Evolutionary conservation across 2,113 vertebrate genomes (phyloP).

Genomic region (Cebus imitator): DNA sequence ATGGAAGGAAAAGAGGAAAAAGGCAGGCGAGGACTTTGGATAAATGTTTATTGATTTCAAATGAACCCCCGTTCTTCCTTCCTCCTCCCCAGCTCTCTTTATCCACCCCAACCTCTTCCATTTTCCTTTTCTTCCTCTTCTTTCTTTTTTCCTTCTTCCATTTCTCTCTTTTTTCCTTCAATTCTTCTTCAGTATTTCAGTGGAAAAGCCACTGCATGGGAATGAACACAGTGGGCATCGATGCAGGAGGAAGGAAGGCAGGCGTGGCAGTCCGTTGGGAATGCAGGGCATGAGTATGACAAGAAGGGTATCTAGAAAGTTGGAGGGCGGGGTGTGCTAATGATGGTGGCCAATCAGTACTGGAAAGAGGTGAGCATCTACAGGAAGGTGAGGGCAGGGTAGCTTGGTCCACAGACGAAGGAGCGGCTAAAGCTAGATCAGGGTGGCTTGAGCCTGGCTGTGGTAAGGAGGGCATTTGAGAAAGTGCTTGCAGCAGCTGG

Average conservation of each 20-base stretch:
- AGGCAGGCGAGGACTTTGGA: background rate
- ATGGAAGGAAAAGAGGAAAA: background rate
- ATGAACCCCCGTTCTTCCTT: too few species aligned
- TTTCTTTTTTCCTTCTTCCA: background rate
- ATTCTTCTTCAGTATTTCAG: background rate
- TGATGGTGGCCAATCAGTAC: too few species aligned
- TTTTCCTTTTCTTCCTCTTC: background rate
- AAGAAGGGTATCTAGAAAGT: too few species aligned
- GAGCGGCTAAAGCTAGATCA: background rate
- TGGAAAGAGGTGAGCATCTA: background rate
- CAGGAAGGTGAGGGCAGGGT: background rate
- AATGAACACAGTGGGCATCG: accelerated
- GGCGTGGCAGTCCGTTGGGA: accelerated
- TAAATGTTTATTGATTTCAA: background rate
- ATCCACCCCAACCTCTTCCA: background rate
- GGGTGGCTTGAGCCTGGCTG: accelerated
- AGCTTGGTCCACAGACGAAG: background rate
- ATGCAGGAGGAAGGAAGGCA: accelerated
- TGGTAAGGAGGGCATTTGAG: background rate
- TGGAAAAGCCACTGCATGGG: background rate
- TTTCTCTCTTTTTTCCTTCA: background rate
- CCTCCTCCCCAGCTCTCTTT: too few species aligned
- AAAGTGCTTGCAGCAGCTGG: accelerated
- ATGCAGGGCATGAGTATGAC: too few species aligned
- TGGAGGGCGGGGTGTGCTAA: too few species aligned